Percentiles rank a stretch among this genome's conserved stretches.
phyloP scores from a whole-genome alignment of 2,113 vertebrate species.

The Silurus asotus region DNA sequence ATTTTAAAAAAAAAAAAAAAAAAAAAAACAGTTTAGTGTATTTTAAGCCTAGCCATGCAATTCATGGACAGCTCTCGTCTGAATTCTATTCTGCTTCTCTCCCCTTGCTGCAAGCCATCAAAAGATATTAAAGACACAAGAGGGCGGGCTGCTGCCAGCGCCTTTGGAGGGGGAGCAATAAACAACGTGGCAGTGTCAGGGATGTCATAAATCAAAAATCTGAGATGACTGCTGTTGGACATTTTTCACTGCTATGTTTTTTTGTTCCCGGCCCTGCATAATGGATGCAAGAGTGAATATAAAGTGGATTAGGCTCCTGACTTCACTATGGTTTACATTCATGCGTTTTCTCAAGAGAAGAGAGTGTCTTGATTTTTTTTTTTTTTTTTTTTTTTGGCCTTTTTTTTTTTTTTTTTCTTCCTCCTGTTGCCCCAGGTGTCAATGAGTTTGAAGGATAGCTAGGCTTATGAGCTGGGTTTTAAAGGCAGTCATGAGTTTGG shows the following conservation, averaged over 20 bases:
- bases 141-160: conserved; percentile 50
- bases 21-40: not conserved
- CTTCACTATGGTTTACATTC: conserved; percentile 49
- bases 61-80: conserved; percentile 36
- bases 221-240: conserved; percentile 56
- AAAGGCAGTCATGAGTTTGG: conserved; percentile 21
- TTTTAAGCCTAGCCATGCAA: conserved; percentile 56
- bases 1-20: too few relatives aligned
- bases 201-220: conserved; percentile 61
- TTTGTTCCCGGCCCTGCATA: conserved; percentile 49
- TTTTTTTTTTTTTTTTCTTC: not conserved
- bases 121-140: conserved; percentile 59
- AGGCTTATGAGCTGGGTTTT: conserved; percentile 40
- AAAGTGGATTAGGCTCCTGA: conserved; percentile 43
- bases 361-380: conserved; percentile 4
- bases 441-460: conserved; percentile 35
- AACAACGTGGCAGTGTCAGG: conserved; percentile 59
- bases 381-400: not conserved
- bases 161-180: conserved; percentile 51
- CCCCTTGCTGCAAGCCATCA: conserved; percentile 49
- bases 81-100: conserved; percentile 45
- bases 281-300: conserved; percentile 52
- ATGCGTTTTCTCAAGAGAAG: conserved; percentile 38
- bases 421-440: conserved; percentile 26
- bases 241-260: conserved; percentile 43